Evolutionary conservation across 2,113 vertebrate genomes (phyloP).

Genomic region (Catharus minimus): DNA sequence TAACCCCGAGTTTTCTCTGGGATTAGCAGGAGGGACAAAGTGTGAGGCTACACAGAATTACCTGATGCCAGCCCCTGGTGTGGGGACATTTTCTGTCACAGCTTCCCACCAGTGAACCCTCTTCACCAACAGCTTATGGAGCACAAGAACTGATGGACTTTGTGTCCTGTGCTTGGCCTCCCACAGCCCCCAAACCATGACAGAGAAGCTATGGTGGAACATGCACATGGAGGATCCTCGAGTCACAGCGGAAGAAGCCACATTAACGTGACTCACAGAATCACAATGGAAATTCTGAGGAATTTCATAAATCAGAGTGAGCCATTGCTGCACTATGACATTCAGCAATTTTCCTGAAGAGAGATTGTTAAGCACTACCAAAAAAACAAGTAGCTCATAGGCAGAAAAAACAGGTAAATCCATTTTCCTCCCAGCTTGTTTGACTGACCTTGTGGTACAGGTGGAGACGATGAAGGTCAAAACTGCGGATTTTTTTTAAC

Average conservation of each 20-base stretch:
- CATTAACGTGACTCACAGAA: not conserved
- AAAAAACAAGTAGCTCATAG: not conserved
- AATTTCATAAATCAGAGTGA: not conserved
- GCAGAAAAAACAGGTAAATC: not conserved
- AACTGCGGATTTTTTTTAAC: not conserved
- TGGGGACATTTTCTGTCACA: not conserved
- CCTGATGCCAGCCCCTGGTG: not conserved
- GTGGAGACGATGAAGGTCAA: not conserved
- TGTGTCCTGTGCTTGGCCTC: not conserved
- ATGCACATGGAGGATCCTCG: not conserved
- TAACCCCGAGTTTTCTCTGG: not conserved
- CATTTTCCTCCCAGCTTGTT: not conserved
- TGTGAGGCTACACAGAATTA: not conserved
- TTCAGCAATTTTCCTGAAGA: not conserved
- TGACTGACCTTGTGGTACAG: not conserved
- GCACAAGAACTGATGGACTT: accelerated
- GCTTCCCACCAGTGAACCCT: not conserved
- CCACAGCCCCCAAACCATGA: not conserved
- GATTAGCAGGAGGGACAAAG: not conserved
- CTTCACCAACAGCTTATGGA: not conserved
- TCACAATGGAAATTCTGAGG: not conserved
- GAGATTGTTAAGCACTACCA: not conserved
- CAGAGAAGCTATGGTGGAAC: not conserved
- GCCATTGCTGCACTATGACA: not conserved
- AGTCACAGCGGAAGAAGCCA: not conserved